Conservation (phyloP, 2,888 invertebrate species). For the Eurytoma californica region DNA sequence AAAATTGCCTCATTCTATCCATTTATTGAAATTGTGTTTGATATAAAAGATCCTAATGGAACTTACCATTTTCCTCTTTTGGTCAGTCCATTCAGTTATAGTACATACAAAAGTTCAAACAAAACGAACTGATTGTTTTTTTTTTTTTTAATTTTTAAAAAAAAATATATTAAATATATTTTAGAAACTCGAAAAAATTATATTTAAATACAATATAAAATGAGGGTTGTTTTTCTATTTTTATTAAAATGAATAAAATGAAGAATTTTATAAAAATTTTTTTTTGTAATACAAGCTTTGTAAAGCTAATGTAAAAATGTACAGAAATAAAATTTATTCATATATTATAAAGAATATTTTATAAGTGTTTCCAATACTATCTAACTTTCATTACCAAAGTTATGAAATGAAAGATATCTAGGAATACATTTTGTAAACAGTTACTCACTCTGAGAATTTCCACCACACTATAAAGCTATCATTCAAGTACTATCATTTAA, state of each 20-base stretch:
- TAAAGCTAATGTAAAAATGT: not conserved
- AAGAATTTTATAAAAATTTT: not conserved
- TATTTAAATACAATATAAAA: slow-evolving; percentile 26
- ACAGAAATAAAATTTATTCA: not conserved
- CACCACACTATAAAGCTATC: no score
- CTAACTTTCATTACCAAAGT: no score
- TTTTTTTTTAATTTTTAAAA: slow-evolving; percentile 16
- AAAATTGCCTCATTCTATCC: slow-evolving; percentile 84
- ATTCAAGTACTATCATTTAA: no score
- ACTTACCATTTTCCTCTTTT: slow-evolving; percentile 87
- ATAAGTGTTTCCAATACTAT: not conserved
- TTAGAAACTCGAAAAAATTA: no score
- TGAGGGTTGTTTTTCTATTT: not conserved
- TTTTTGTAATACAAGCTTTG: not conserved
- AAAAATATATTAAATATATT: not conserved
- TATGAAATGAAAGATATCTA: no score
- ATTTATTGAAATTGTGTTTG: slow-evolving; percentile 86
- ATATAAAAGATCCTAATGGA: slow-evolving; percentile 79
- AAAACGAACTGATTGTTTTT: slow-evolving; percentile 69
- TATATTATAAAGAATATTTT: not conserved
- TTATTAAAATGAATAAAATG: not conserved
- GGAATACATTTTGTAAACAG: no score
- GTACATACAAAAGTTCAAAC: slow-evolving; percentile 82
- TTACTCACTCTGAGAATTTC: no score
- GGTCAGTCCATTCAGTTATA: slow-evolving; percentile 85